Base-by-base conservation (phyloP, 2,888 invertebrate species). In the Slavum lentiscoides region DNA sequence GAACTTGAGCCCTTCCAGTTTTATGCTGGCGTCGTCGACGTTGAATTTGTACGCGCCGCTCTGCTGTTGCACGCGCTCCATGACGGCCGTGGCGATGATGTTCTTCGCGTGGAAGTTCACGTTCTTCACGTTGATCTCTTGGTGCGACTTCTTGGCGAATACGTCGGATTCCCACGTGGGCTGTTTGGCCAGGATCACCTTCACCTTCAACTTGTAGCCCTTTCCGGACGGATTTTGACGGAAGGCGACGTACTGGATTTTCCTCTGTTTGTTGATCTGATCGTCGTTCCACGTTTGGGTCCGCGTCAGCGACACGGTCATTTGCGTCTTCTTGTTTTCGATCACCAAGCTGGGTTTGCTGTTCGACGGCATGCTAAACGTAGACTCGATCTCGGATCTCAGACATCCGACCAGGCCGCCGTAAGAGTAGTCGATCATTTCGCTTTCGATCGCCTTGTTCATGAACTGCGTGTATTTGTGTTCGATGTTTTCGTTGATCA, bases 401-500 rank as follows among this genome's bases (percentile, higher is more conserved):
- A 80, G 55, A 64, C 72, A 72, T 15, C 64, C 70, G 11, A 80
- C 43, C 37, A 80, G 23, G 19, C 72, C 80, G 30, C 39, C n/a
- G 72, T 80, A 72, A 8, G 72, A 64, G 55, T 72, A 43, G 9
- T 72, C 64, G 43, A 80, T 72, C 66, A 80, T 58, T 66, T 80
- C 64, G 19, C 23, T 80, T 58, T 80, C 72, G 13, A 80, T 58
- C 23, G 72, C 64, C 19, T 64, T 43, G 62, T 66, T 72, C 53
- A 70, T 15, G 23, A 55, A 64, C 17, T 64, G 58, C 1, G 58
- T 55, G 64, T 72, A 80, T 21, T 53, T 21, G 19, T 8, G 49
- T 23, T 70, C 23, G 9, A 64, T 58, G 30, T 23, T 11, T 9
- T 80, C 62, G n/a, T 72, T 43, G 30, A 66, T 62, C 23, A 19